These are phyloP conservation scores for Drosophila falleni DNA, from an alignment of 2,888 invertebrate species.

Conservation along the genomic window DNA sequence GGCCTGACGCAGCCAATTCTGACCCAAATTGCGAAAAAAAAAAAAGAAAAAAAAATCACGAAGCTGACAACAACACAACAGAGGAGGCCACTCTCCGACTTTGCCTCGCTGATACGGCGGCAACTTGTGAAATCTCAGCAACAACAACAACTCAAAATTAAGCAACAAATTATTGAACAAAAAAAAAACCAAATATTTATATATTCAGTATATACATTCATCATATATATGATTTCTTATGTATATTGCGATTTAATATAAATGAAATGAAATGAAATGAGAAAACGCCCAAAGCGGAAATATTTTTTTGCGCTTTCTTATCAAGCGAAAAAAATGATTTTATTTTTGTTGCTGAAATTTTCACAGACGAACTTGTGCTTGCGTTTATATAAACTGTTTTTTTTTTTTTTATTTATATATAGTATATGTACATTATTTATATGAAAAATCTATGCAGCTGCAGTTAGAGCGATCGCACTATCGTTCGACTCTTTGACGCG, in stretches of 20 bases:
- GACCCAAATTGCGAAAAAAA: conserved; percentile 71
- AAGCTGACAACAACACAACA: conserved; percentile 51
- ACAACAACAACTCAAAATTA: conserved; percentile 59
- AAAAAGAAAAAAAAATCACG: conserved; percentile 20
- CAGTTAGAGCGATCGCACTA: conserved; percentile 47
- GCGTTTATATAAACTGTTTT: conserved; percentile 8
- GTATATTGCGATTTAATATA: conserved; percentile 13
- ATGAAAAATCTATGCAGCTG: conserved; percentile 44
- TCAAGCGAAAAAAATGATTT: conserved; percentile 77
- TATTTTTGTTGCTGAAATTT: conserved; percentile 63
- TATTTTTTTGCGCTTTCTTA: conserved; percentile 69
- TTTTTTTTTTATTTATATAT: background rate
- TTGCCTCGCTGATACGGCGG: conserved; percentile 58
- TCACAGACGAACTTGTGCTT: conserved; percentile 44
- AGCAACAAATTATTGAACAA: conserved; percentile 78
- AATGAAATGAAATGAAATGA: conserved; percentile 48
- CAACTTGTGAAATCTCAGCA: conserved; percentile 63
- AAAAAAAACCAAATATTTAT: conserved; percentile 46
- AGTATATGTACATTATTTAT: conserved; percentile 16
- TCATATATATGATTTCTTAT: conserved; percentile 10
- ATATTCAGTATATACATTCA: conserved; percentile 12
- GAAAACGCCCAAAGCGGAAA: conserved; percentile 74
- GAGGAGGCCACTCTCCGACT: conserved; percentile 20
- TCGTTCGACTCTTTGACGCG: conserved; percentile 43
- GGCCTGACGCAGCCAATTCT: conserved; percentile 69